phyloP scores from a whole-genome alignment of 1,140 invertebrate genomes.

The Drosophila lacertosa region DNA sequence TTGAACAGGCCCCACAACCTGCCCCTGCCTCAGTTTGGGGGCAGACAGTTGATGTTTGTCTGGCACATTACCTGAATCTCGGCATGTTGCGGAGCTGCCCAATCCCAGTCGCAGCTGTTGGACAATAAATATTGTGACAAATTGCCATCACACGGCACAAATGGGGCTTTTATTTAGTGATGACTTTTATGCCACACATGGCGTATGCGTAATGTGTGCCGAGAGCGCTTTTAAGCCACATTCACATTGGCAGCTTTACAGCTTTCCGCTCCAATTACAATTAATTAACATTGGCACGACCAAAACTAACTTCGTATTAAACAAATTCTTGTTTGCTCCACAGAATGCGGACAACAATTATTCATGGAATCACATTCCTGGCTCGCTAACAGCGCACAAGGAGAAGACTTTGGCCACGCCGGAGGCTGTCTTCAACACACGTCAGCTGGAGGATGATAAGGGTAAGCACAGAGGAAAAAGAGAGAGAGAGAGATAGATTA shows the following conservation, averaged over 20 bases:
- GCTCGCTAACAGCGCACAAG: slow-evolving; percentile 57
- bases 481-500: not conserved
- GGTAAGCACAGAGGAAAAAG: slow-evolving; percentile 8
- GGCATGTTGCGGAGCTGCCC: slow-evolving; percentile 7
- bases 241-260: slow-evolving; percentile 20
- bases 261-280: slow-evolving; percentile 43
- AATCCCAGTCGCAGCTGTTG: slow-evolving; percentile 5
- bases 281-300: slow-evolving; percentile 22
- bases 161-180: slow-evolving; percentile 71
- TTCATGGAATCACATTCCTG: slow-evolving; percentile 62
- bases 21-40: not conserved
- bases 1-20: slow-evolving; percentile 8
- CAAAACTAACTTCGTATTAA: slow-evolving; percentile 24
- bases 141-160: slow-evolving; percentile 72
- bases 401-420: slow-evolving; percentile 60
- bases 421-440: slow-evolving; percentile 53
- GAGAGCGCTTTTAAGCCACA: slow-evolving; percentile 3
- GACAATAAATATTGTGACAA: slow-evolving; percentile 78
- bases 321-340: slow-evolving; percentile 31
- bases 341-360: slow-evolving; percentile 69
- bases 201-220: slow-evolving; percentile 64
- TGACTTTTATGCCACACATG: slow-evolving; percentile 65
- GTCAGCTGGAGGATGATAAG: slow-evolving; percentile 41
- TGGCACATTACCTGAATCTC: slow-evolving; percentile 48
- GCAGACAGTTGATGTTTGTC: slow-evolving; percentile 26